These are phyloP conservation scores for Triops cancriformis DNA, from an alignment of 1,140 invertebrate genomes.

Conservation along the genomic window DNA sequence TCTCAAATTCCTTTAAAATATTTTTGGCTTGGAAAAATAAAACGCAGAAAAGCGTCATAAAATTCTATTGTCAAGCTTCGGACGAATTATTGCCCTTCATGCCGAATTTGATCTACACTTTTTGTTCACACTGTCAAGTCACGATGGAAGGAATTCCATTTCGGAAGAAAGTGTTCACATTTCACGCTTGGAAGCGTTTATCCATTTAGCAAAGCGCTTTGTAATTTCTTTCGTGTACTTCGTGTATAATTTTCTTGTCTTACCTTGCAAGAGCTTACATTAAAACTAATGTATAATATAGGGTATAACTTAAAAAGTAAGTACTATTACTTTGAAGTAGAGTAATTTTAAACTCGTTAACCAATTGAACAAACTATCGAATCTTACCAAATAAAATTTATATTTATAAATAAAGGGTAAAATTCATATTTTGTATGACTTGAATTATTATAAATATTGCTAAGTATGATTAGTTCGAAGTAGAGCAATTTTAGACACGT, in stretches of 20 bases:
- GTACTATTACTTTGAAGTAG: background rate
- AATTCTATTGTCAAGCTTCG: background rate
- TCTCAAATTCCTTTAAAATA: background rate
- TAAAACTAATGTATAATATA: background rate
- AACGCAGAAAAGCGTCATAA: background rate
- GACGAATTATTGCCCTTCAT: constrained; percentile 7
- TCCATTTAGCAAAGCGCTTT: background rate
- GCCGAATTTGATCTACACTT: background rate
- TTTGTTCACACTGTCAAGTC: background rate
- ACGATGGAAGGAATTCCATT: background rate
- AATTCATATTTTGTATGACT: too few species aligned
- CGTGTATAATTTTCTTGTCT: background rate
- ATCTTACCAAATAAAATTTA: too few species aligned
- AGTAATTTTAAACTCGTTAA: background rate
- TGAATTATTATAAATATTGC: too few species aligned
- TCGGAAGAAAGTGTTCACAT: background rate
- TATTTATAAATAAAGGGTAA: too few species aligned
- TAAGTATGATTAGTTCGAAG: too few species aligned
- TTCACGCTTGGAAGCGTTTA: background rate
- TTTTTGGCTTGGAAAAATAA: background rate
- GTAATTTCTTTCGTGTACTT: background rate
- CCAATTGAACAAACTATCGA: too few species aligned
- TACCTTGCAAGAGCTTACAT: background rate
- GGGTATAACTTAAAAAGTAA: too few species aligned
- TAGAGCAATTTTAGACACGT: too few species aligned